Evolutionary conservation across 2,888 invertebrate species (phyloP), one percentile per base, ranked within the genome.

Genomic region (Nudaria mundana): DNA sequence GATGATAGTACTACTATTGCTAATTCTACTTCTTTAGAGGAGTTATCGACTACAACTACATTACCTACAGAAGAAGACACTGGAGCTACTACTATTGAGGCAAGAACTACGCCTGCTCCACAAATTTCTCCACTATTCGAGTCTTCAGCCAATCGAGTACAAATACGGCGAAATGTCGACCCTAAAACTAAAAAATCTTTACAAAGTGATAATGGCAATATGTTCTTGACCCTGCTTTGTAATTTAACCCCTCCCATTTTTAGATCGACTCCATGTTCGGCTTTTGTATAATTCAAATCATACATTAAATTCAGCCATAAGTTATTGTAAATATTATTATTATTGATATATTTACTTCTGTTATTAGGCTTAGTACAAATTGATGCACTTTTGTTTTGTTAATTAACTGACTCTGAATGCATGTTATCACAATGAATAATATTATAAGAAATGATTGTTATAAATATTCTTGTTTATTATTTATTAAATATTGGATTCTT

Each of bases 161-260:
- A 35, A 26, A 25, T 42, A 2, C 37, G 42, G 26, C 16, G 33
- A 13, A 40, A 36, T 32, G 26, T 26, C 6, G 34, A 30, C 8
- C 30, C 8, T n/a, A 30, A 44, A 33, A 30, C 30, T 2, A 15
- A 10, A 5, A 42, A 30, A 14, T 10, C 30, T 8, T 3, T 30
- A 25, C 10, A 15, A 5, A 15, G 8, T 7, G n/a, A 37, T 10
- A 30, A 24, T 15, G 13, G 5, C 12, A 37, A 30, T 4, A 25
- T 12, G 4, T 37, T 37, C 15, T n/a, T 42, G 3, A 33, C 31
- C 13, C 30, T 44, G 2, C 24, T 44, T 25, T 40, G 36, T 32
- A 25, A 36, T 10, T n/a, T 39, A 13, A 36, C 25, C 6, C 40
- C 31, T 20, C 30, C 37, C 30, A 26, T 37, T 5, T 16, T 42